Evolutionary conservation across 2,888 invertebrate species (phyloP).

Genomic region (Alloscopus bannaensis): DNA sequence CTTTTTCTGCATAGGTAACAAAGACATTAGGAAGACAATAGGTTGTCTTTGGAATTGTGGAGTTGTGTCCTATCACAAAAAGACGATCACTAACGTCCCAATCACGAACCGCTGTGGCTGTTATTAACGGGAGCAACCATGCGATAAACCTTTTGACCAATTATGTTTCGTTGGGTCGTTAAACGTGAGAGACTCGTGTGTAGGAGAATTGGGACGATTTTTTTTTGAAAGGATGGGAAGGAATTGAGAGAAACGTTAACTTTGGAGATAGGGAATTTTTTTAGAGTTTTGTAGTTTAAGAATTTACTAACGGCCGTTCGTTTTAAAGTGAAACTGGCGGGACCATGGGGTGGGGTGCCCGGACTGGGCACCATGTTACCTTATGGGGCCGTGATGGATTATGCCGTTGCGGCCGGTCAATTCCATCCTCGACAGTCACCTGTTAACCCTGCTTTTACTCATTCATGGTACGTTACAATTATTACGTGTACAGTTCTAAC

Average conservation of each 20-base stretch:
- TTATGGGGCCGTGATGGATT: constrained; percentile 82
- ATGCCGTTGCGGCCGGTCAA: constrained; percentile 76
- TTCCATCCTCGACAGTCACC: constrained; percentile 78
- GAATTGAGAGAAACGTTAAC: neutral
- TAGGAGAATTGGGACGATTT: neutral
- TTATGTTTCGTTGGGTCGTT: constrained; percentile 57
- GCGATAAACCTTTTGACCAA: constrained; percentile 67
- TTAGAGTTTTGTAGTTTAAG: neutral
- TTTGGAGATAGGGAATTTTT: neutral
- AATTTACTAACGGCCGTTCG: neutral
- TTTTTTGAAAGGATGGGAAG: neutral
- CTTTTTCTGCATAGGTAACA: constrained; percentile 34
- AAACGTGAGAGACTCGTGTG: too few species aligned
- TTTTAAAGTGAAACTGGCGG: constrained; percentile 71
- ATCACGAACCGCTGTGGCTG: constrained; percentile 45
- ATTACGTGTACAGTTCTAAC: too few species aligned
- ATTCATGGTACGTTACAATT: constrained; percentile 88
- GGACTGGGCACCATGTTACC: constrained; percentile 74
- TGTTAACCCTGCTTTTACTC: constrained; percentile 85
- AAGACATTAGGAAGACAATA: neutral
- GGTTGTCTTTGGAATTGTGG: neutral
- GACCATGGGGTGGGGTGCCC: constrained; percentile 73
- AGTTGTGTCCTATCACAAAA: neutral
- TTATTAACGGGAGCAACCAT: constrained; percentile 71
- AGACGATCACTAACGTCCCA: neutral